Evolutionary conservation across 2,888 invertebrate genomes (phyloP).

Genomic region (Dryobotodes eremita): DNA sequence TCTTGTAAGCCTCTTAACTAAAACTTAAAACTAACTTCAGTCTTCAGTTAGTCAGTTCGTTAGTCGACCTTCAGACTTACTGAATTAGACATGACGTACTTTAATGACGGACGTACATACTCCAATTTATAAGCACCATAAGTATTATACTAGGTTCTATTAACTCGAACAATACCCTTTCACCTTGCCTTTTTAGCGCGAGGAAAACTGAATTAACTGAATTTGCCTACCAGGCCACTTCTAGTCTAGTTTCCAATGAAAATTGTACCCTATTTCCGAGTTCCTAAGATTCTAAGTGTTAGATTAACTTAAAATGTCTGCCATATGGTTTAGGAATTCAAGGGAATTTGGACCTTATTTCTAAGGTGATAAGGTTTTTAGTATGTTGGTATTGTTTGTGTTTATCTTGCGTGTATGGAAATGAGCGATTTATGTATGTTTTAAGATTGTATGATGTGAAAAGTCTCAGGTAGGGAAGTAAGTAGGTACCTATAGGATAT

Average conservation of each 20-base stretch:
- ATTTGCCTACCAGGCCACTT: background rate
- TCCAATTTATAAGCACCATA: too few relatives aligned
- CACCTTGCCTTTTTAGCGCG: slow-evolving; percentile 49
- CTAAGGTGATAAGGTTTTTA: background rate
- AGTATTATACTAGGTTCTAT: background rate
- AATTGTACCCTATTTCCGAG: background rate
- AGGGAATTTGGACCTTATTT: slow-evolving; percentile 14
- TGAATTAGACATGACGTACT: too few relatives aligned
- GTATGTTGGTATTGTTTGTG: slow-evolving; percentile 1
- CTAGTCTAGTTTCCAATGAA: slow-evolving; percentile 3
- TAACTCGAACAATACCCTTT: slow-evolving; percentile 29
- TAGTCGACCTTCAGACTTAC: too few relatives aligned
- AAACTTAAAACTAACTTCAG: too few relatives aligned
- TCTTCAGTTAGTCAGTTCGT: too few relatives aligned
- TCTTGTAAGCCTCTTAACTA: too few relatives aligned
- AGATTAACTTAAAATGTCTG: background rate
- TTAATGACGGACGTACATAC: too few relatives aligned
- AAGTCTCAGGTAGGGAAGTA: background rate
- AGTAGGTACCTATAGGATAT: background rate
- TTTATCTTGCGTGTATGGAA: slow-evolving; percentile 42
- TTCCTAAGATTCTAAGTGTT: background rate
- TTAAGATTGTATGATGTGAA: slow-evolving; percentile 29
- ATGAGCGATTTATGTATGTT: slow-evolving; percentile 30
- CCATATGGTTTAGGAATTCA: background rate
- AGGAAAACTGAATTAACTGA: slow-evolving; percentile 52